Conservation (phyloP, 2,888 invertebrate species). For the Deroplatys truncata region DNA sequence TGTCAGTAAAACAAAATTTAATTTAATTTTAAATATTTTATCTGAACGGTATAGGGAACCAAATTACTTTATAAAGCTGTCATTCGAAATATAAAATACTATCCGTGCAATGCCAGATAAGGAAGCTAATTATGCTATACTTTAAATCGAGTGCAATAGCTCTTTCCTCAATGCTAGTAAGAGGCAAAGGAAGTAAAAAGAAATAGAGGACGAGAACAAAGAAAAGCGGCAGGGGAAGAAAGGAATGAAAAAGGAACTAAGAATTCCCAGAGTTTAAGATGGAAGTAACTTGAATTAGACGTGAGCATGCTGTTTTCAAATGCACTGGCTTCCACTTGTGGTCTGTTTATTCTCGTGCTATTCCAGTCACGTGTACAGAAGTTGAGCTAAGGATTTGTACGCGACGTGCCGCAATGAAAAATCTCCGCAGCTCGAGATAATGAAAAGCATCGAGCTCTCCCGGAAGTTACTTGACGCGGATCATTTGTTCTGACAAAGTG, state of each 20-base stretch:
- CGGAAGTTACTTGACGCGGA: neutral
- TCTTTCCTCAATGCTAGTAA: too few species aligned
- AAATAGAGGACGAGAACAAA: neutral
- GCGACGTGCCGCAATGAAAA: neutral
- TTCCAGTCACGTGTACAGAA: neutral
- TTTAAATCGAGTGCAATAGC: too few species aligned
- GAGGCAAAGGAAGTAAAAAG: neutral
- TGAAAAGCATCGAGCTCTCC: neutral
- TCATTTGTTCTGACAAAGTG: neutral
- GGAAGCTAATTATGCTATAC: too few species aligned
- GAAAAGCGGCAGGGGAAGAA: neutral
- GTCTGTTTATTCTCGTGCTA: neutral
- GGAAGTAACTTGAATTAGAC: too few species aligned
- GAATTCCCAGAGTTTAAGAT: too few species aligned
- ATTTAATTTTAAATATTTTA: too few species aligned
- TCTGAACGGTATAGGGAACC: too few species aligned
- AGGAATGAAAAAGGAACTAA: neutral
- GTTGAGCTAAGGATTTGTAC: neutral
- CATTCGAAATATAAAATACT: too few species aligned
- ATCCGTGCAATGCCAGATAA: too few species aligned
- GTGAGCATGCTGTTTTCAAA: neutral
- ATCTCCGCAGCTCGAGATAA: neutral
- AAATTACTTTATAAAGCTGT: too few species aligned
- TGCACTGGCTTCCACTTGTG: neutral
- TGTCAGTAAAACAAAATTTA: too few species aligned